Percentiles rank a stretch among this genome's conserved stretches.
phyloP scores from a whole-genome alignment of 2,888 invertebrate species.

The Ischnura elegans region DNA sequence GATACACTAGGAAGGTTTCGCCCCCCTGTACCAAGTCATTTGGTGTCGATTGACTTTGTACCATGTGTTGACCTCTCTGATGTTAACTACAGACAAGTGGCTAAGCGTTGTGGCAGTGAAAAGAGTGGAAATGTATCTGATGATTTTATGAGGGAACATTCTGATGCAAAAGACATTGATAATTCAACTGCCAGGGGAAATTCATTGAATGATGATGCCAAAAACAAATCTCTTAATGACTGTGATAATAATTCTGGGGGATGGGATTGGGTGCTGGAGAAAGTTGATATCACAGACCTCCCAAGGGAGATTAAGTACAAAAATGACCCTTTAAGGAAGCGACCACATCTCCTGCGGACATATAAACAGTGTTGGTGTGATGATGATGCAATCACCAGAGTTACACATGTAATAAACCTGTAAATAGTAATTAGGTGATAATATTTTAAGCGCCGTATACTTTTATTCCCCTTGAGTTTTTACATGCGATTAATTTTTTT shows the following conservation, averaged over 20 bases:
- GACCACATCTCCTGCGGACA: constrained; percentile 71
- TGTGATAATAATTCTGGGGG: background rate
- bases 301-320: background rate
- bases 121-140: background rate
- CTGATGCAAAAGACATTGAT: background rate
- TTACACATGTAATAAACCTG: background rate
- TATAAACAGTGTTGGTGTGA: constrained; percentile 73
- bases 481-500: background rate
- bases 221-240: background rate
- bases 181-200: background rate
- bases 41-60: constrained; percentile 71
- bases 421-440: background rate
- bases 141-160: background rate
- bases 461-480: background rate
- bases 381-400: constrained; percentile 69
- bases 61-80: constrained; percentile 70
- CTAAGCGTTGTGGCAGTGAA: background rate
- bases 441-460: no score
- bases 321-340: constrained; percentile 52
- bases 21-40: constrained; percentile 71
- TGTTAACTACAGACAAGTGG: background rate
- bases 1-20: constrained; percentile 71
- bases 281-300: background rate
- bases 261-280: constrained; percentile 14
- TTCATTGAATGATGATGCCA: background rate